Base-by-base conservation (phyloP, 2,888 invertebrate species). In the Morpho deidamia region DNA sequence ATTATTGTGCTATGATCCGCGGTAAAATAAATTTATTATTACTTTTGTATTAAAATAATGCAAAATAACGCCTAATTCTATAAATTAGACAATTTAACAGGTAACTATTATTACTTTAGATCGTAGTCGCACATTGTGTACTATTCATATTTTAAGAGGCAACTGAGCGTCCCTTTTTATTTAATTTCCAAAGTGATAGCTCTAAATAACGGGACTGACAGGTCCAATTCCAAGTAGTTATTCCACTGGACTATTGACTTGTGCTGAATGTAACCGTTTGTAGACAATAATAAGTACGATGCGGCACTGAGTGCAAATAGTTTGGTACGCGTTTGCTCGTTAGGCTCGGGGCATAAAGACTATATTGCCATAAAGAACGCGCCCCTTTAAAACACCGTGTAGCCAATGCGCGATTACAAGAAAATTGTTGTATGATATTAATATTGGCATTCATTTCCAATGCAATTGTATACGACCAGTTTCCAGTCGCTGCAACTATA, bases 131-230 rank as follows among this genome's bases (percentile, higher is more conserved):
- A 23, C 5, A 23, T 23, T 23, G 4, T 37, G n/a, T 37, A 37
- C 37, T 10, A n/a, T 37, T 10, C 37, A n/a, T 37, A 37, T 37
- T 10, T n/a, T 10, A 0, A 37, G 37, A 37, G 38, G 8, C 11
- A 46, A 8, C 33, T 40, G 7, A 7, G 40, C 46, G n/a, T 53
- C 46, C 44, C 50, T 59, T 59, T 51, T 53, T 55, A 59, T 56
- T 61, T 39, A 56, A 51, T 59, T 63, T 56, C 56, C 43, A 43
- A 57, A 51, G 53, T 53, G 53, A 63, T 60, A 54, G 55, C 50
- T 53, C 51, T 49, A 38, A 44, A 47, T 64, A 64, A 62, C 62
- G 62, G 64, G 51, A 49, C 52, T 47, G 55, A 44, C 44, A 49
- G 44, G 49, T 55, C 44, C 34, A 48, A 37, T 56, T 51, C 60